Conservation (phyloP, 2,888 invertebrate genomes). For the Tetragonula carbonaria region DNA sequence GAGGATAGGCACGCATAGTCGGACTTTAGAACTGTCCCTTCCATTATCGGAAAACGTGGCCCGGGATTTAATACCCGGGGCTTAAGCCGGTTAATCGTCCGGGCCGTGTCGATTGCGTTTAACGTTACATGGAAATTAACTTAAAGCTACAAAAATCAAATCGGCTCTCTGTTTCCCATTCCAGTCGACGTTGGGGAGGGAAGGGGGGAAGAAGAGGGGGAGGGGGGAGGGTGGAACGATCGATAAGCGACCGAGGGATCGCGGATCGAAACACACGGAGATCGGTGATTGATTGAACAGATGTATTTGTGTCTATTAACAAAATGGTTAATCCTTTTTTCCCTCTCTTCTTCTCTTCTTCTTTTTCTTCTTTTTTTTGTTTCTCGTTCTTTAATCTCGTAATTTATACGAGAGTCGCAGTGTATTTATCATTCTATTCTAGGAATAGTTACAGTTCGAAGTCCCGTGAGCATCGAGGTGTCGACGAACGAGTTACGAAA, state of each 20-base stretch:
- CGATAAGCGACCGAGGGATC: background rate
- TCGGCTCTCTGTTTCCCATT: background rate
- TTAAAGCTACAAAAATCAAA: constrained; percentile 5
- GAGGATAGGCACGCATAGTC: background rate
- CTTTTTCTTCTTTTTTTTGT: background rate
- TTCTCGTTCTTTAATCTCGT: background rate
- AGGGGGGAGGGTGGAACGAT: background rate
- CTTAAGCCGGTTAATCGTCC: constrained; percentile 28
- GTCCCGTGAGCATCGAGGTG: background rate
- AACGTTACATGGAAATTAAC: constrained; percentile 26
- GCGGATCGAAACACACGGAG: background rate
- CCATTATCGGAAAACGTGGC: constrained; percentile 59
- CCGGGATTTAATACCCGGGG: constrained; percentile 36
- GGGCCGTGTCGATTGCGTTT: constrained; percentile 5
- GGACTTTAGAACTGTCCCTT: constrained; percentile 40
- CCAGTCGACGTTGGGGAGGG: background rate
- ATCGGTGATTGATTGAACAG: constrained; percentile 3
- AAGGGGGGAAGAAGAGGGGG: no score
- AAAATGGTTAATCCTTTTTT: background rate
- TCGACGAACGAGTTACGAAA: background rate
- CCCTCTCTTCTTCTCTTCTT: background rate
- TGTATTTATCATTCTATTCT: constrained; percentile 32
- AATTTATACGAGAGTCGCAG: constrained; percentile 5
- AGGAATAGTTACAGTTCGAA: constrained; percentile 25
- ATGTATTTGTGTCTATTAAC: constrained; percentile 17